phyloP scores from a whole-genome alignment of 1,140 invertebrate genomes.

The Gonioctena quinquepunctata region DNA sequence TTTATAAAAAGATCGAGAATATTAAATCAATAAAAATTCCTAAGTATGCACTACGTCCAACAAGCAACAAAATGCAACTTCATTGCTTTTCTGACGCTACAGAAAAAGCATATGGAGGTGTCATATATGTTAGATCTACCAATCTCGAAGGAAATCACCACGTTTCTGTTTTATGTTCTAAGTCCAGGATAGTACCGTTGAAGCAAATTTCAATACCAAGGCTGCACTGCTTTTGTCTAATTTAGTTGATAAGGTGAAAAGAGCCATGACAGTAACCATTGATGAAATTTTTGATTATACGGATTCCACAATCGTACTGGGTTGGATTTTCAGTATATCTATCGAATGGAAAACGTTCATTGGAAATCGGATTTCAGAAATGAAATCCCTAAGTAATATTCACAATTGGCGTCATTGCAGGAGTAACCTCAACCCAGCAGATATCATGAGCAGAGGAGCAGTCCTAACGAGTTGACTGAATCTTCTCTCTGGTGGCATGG shows the following conservation, averaged over 20 bases:
- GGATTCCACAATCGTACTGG: slow-evolving; percentile 53
- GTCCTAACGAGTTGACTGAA: too few species aligned
- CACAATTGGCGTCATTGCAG: background rate
- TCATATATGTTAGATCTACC: slow-evolving; percentile 39
- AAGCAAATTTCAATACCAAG: slow-evolving; percentile 39
- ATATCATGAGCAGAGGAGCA: too few species aligned
- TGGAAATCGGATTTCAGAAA: background rate
- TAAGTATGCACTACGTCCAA: background rate
- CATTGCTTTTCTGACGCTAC: slow-evolving; percentile 49
- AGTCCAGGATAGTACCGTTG: slow-evolving; percentile 47
- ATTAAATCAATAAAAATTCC: background rate
- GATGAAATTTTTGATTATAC: background rate
- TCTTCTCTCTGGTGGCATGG: too few species aligned
- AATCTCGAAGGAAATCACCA: slow-evolving; percentile 24
- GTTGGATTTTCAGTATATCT: slow-evolving; percentile 51
- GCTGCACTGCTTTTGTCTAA: slow-evolving; percentile 44
- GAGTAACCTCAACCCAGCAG: too few species aligned
- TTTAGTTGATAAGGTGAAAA: slow-evolving; percentile 40
- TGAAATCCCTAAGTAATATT: background rate
- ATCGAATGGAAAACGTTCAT: background rate
- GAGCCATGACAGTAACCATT: background rate
- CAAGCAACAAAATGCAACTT: slow-evolving; percentile 13
- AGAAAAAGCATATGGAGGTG: slow-evolving; percentile 42
- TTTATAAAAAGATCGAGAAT: background rate
- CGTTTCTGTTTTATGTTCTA: slow-evolving; percentile 37